Evolutionary conservation across 2,113 vertebrate species (phyloP).

Genomic region (Seriola rivoliana): DNA sequence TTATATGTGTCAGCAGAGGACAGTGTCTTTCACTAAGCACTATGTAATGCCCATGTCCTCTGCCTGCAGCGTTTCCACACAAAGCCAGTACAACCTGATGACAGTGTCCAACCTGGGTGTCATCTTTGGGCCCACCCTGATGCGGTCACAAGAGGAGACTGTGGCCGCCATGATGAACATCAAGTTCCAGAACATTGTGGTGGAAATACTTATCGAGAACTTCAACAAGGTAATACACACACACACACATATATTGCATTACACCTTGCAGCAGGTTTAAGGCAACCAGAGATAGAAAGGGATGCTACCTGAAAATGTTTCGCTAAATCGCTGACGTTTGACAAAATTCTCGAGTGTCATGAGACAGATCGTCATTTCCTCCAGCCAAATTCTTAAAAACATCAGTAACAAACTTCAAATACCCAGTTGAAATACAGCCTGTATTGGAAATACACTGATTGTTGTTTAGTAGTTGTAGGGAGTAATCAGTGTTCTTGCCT

Average conservation of each 20-base stretch:
- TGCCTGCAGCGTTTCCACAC: constrained; percentile 90
- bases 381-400: neutral
- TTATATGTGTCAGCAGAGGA: neutral
- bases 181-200: constrained; percentile 98
- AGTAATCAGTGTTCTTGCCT: constrained; percentile 2
- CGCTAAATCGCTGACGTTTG: neutral
- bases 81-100: constrained; percentile 96
- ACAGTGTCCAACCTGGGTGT: constrained; percentile 97
- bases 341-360: neutral
- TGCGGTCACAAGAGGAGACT: constrained; percentile 97
- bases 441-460: neutral
- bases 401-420: neutral
- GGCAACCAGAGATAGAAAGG: neutral
- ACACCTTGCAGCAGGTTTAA: neutral
- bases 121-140: constrained; percentile 97
- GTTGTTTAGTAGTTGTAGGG: neutral
- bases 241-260: too few relatives aligned
- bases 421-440: neutral
- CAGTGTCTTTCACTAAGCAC: neutral
- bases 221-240: constrained; percentile 88
- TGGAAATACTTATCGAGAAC: constrained; percentile 98
- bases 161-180: constrained; percentile 99
- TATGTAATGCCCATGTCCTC: constrained; percentile 1
- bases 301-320: neutral
- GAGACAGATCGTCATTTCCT: neutral